These are phyloP conservation scores for Acipenser transmontanus DNA, from an alignment of 2,797 vertebrate species.

Conservation along the genomic window DNA sequence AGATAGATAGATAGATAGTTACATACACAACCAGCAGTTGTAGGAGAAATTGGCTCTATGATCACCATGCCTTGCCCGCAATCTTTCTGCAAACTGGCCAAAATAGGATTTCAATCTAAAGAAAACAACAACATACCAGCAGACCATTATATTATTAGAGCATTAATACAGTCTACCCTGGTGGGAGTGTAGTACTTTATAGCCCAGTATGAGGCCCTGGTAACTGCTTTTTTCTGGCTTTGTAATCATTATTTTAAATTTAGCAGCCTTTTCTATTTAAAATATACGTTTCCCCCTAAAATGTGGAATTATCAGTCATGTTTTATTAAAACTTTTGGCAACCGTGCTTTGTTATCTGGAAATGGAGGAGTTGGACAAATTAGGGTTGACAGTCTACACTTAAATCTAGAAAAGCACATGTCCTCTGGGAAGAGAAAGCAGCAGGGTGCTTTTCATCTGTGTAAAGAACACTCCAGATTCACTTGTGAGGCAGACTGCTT, in stretches of 20 bases:
- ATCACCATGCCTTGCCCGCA: too few relatives aligned
- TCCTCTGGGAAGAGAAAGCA: slow-evolving; percentile 66
- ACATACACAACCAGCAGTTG: background rate
- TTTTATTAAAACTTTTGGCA: slow-evolving; percentile 76
- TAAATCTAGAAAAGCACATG: slow-evolving; percentile 77
- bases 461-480: slow-evolving; percentile 74
- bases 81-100: background rate
- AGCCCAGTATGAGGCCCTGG: slow-evolving; percentile 47
- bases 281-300: slow-evolving; percentile 49
- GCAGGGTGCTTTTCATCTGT: slow-evolving; percentile 66
- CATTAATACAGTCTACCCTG: background rate
- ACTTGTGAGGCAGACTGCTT: slow-evolving; percentile 67
- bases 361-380: slow-evolving; percentile 70
- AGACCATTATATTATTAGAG: slow-evolving; percentile 6
- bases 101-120: background rate
- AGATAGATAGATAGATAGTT: background rate
- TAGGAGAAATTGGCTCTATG: background rate
- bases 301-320: slow-evolving; percentile 64
- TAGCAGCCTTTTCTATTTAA: slow-evolving; percentile 62
- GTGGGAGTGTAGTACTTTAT: slow-evolving; percentile 4
- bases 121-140: background rate
- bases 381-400: slow-evolving; percentile 80
- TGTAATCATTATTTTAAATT: slow-evolving; percentile 72
- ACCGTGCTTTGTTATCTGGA: slow-evolving; percentile 47
- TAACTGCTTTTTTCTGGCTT: slow-evolving; percentile 61